These are phyloP conservation scores for Delia radicum DNA, from an alignment of 1,140 invertebrate genomes.

Conservation along the genomic window DNA sequence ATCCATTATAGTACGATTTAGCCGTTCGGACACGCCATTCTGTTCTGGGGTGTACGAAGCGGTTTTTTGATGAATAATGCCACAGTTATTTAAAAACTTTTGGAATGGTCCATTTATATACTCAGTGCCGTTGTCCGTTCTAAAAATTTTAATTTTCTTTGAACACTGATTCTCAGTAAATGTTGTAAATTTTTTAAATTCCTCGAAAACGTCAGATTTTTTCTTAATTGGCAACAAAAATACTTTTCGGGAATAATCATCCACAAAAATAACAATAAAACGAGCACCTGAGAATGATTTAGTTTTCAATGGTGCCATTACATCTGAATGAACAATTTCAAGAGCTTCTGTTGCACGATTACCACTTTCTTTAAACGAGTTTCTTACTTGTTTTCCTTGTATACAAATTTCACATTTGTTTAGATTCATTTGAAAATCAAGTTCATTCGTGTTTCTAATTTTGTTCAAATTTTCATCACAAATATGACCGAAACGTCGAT, in stretches of 20 bases:
- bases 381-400: constrained; percentile 38
- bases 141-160: constrained; percentile 34
- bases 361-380: constrained; percentile 24
- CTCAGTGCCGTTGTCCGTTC: constrained; percentile 43
- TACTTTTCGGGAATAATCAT: constrained; percentile 54
- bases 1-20: constrained; percentile 22
- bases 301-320: constrained; percentile 51
- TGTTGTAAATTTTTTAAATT: constrained; percentile 36
- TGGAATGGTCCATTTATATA: constrained; percentile 29
- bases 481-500: constrained; percentile 32
- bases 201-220: constrained; percentile 24
- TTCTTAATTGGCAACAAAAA: constrained; percentile 32
- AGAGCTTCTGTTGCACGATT: constrained; percentile 38
- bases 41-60: constrained; percentile 18
- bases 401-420: constrained; percentile 37
- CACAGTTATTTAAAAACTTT: not conserved
- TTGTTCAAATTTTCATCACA: constrained; percentile 30
- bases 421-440: constrained; percentile 33
- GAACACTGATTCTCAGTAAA: constrained; percentile 42
- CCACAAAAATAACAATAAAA: constrained; percentile 57
- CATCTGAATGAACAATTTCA: constrained; percentile 49
- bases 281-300: constrained; percentile 41
- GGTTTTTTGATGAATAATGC: constrained; percentile 25
- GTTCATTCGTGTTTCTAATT: too few species aligned
- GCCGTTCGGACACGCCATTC: constrained; percentile 14